Base-by-base conservation (phyloP, 2,888 invertebrate genomes). In the Aphidoletes aphidimyza region DNA sequence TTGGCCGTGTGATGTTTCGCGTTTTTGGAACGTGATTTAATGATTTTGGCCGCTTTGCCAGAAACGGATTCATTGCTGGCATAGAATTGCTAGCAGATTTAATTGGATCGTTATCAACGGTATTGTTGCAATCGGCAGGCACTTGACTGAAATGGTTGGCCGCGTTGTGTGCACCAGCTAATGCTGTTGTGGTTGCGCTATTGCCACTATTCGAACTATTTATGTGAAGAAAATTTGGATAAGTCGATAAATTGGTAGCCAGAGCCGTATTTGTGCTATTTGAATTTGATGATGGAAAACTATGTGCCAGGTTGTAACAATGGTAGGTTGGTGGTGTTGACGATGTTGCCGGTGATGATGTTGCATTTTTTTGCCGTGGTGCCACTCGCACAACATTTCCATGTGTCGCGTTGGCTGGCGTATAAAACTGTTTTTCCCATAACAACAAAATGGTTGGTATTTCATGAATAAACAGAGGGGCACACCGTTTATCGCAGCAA, bases 341-440 rank as follows among this genome's bases (percentile, higher is more conserved):
- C 30, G 30, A 30, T 69, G 69, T 69, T 30, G 69, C 30, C 22
- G 69, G 30, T 69, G 69, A 30, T 14, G 69, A 69, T 69, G 69
- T 69, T 69, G 69, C 36, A 84, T 49, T 85, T 88, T 89, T 89
- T 88, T 89, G 89, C 88, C 89, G 89, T 88, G 90, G 89, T 86
- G 89, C 89, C 88, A 89, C 88, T 88, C 89, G 89, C 88, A 89
- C 86, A 92, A 90, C 87, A 92, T 91, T 90, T 84, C 85, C 85
- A 78, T 85, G 78, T 83, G 84, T 84, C 91, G 89, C 84, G 91
- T 91, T 86, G 91, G 91, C 86, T 91, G 91, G 69, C 91, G 91
- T 90, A 91, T 91, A 86, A 91, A 84, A 84, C 84, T 84, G 84
- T n/a, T 19, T 81, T 39, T 9, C 36, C 39, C 36, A 39, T 37